Conservation (phyloP, 2,113 vertebrate genomes). For the Crotalus tigris region DNA sequence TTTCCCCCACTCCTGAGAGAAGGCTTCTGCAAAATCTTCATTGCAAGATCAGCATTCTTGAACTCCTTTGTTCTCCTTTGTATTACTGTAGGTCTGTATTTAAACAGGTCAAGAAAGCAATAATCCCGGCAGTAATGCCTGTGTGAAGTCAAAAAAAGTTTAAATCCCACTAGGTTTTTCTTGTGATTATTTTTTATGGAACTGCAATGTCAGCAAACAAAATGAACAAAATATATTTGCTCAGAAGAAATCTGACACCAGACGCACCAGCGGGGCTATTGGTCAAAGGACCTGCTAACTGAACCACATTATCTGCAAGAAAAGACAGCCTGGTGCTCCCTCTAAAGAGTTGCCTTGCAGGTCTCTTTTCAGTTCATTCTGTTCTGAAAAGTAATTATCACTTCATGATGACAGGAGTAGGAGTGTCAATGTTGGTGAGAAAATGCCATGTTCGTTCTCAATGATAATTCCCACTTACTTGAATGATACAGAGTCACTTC, state of each 20-base stretch:
- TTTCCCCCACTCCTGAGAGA: background rate
- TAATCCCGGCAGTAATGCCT: background rate
- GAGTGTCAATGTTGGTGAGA: slow-evolving; percentile 12
- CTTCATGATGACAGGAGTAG: slow-evolving; percentile 38
- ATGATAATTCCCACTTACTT: slow-evolving; percentile 51
- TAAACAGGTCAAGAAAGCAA: background rate
- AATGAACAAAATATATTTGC: background rate
- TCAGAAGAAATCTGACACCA: background rate
- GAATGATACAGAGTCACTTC: slow-evolving; percentile 30
- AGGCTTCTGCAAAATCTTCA: background rate
- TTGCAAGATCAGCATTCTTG: background rate
- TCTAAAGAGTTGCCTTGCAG: slow-evolving; percentile 25
- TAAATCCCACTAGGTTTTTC: background rate
- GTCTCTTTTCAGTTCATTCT: slow-evolving; percentile 34
- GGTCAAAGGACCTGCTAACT: background rate
- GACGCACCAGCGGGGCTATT: background rate
- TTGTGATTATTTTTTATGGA: background rate
- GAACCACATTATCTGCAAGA: background rate
- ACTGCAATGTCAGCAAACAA: background rate
- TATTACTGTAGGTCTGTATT: background rate
- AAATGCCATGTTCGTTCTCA: slow-evolving; percentile 46
- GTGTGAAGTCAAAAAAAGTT: background rate
- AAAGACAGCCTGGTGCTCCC: slow-evolving; percentile 8
- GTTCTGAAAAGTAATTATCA: slow-evolving; percentile 62
- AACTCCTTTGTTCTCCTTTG: background rate